These are phyloP conservation scores for Seira musarum DNA, from an alignment of 2,888 invertebrate genomes.

Conservation along the genomic window DNA sequence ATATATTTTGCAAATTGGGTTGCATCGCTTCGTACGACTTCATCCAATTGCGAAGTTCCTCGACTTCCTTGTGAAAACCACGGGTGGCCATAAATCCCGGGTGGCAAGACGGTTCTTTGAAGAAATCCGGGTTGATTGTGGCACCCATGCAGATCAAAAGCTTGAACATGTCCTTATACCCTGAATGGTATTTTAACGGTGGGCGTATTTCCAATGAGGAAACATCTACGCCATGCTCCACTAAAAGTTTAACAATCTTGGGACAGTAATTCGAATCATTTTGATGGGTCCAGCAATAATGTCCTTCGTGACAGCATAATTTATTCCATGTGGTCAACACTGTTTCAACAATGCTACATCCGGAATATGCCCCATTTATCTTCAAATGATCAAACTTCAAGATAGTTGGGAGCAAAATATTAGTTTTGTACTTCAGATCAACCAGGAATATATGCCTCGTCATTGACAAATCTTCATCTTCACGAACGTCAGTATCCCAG, in stretches of 20 bases:
- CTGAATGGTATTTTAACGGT: constrained; percentile 17
- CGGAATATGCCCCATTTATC: background rate
- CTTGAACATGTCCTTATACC: constrained; percentile 21
- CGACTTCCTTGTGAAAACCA: background rate
- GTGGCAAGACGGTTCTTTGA: background rate
- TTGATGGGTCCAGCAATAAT: constrained; percentile 16
- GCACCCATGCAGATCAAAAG: constrained; percentile 27
- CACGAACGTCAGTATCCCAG: background rate
- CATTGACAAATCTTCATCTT: background rate
- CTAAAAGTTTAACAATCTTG: constrained; percentile 1
- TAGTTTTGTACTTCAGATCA: constrained; percentile 2
- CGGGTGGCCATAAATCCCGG: background rate
- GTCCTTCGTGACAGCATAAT: background rate
- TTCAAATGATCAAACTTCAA: background rate
- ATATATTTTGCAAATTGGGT: background rate
- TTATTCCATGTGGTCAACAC: background rate
- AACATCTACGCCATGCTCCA: constrained; percentile 12
- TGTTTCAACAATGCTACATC: constrained; percentile 17
- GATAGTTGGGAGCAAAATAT: background rate
- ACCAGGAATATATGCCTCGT: background rate
- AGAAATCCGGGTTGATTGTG: background rate
- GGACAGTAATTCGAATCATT: background rate
- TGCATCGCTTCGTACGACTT: background rate
- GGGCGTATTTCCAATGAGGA: background rate
- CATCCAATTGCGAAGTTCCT: constrained; percentile 12